Percentiles rank a stretch among this genome's conserved stretches.
These are phyloP conservation scores for Drosophila watanabei DNA, from an alignment of 1,140 invertebrate species.

Conservation along the genomic window DNA sequence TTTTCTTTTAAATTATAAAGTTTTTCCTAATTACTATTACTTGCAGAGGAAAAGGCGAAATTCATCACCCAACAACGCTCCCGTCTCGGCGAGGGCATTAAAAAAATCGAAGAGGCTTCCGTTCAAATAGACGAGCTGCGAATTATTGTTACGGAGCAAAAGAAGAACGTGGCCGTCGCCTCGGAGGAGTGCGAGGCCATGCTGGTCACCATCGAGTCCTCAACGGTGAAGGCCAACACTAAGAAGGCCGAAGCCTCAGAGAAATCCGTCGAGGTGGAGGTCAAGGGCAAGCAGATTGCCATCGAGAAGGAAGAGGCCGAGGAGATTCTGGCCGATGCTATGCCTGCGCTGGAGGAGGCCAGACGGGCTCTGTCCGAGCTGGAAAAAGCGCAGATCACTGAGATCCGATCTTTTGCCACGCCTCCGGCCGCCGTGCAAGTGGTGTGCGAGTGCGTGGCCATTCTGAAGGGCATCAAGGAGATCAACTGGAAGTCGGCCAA, in stretches of 20 bases:
- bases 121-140: constrained; percentile 81
- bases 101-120: constrained; percentile 83
- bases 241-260: constrained; percentile 92
- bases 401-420: constrained; percentile 94
- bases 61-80: constrained; percentile 86
- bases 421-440: constrained; percentile 95
- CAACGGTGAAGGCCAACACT: constrained; percentile 89
- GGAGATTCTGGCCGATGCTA: constrained; percentile 90
- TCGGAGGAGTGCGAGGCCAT: constrained; percentile 81
- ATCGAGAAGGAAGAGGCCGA: constrained; percentile 94
- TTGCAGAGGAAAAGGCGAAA: constrained; percentile 85
- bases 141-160: constrained; percentile 80
- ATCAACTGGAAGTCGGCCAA: constrained; percentile 96
- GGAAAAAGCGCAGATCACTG: constrained; percentile 95
- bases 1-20: too few species aligned
- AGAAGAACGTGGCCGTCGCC: constrained; percentile 78
- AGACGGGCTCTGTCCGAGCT: constrained; percentile 91
- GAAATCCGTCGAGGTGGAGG: constrained; percentile 92
- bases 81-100: constrained; percentile 85
- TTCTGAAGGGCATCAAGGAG: constrained; percentile 93
- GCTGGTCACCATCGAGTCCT: constrained; percentile 84
- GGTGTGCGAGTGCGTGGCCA: constrained; percentile 94
- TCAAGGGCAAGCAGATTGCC: constrained; percentile 91
- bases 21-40: background rate
- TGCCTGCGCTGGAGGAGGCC: constrained; percentile 93